Base-by-base conservation (phyloP, 2,888 invertebrate species). In the Bibio marci region DNA sequence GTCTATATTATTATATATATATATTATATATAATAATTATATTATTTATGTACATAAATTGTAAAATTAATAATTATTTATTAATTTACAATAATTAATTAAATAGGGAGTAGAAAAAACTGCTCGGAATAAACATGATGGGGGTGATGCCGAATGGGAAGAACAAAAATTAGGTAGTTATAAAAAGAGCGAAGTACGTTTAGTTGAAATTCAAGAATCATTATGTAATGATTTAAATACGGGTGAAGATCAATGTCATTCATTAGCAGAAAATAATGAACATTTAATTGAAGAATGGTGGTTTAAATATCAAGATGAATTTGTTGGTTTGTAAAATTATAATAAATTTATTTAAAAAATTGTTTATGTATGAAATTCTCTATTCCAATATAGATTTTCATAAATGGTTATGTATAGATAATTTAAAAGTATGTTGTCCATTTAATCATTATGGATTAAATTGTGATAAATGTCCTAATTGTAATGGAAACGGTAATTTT, bases 81-180 rank as follows among this genome's bases (percentile, higher is more conserved):
- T 33, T n/a, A 17, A 18, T 33, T 17, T 18, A 19, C 7, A n/a
- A 18, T 27, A 27, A n/a, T 5, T 30, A 30, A 15, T 40, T 13
- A 38, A 42, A 13, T 22, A 52, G 73, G 90, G 87, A 3, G 63
- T 92, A 46, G 78, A 80, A 44, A 70, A 71, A 47, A 92, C 91
- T 0, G 66, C 77, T n/a, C 72, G 85, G 49, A 83, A 81, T 11
- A 87, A 88, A 58, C 90, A 81, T 61, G 91, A 86, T 50, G 92
- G 92, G 4, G 92, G 92, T 1, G 91, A 92, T 57, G 75, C 88
- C 0, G 87, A 85, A 5, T 92, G 91, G 88, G 92, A 92, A 56
- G 86, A 88, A 57, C 78, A 86, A 52, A 85, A 86, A 49, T 61
- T 86, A 38, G 76, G 77, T 37, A 74, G 77, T 2, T 92, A 91